These are phyloP conservation scores for Ischnus inquisitorius DNA, from an alignment of 2,888 invertebrate species.

Conservation along the genomic window DNA sequence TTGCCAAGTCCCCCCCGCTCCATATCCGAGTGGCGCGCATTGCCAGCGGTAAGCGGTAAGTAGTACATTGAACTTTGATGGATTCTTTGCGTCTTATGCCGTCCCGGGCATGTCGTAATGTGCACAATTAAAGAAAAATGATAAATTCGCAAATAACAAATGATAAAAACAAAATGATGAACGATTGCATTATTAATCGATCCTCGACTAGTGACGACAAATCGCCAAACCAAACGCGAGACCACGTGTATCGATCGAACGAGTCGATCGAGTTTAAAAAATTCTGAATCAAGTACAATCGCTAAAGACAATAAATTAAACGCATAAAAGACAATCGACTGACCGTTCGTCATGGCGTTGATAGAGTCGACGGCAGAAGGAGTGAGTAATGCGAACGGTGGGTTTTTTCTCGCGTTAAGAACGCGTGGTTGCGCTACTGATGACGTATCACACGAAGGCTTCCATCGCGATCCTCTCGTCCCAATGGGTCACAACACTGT, in stretches of 20 bases:
- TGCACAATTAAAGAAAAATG: no score
- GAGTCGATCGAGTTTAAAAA: no score
- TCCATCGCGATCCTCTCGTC: background rate
- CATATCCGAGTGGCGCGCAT: conserved; percentile 4
- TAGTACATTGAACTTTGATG: conserved; percentile 36
- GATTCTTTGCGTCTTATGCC: no score
- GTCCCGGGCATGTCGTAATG: no score
- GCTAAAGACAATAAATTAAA: background rate
- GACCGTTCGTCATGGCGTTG: conserved; percentile 4
- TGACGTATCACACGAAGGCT: background rate
- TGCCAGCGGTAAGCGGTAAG: conserved; percentile 3
- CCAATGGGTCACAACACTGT: background rate
- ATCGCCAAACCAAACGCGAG: no score
- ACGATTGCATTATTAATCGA: no score
- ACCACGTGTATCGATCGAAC: no score
- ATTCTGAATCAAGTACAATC: no score
- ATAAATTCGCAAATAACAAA: no score
- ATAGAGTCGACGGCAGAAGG: background rate
- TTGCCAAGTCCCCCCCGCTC: background rate
- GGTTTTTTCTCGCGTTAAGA: background rate
- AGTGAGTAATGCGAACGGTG: background rate
- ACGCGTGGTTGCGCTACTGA: background rate
- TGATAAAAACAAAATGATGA: no score
- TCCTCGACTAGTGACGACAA: no score
- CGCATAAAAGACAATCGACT: background rate